These are phyloP conservation scores for Sylvicola cinctus DNA, from an alignment of 2,888 invertebrate genomes.

Conservation along the genomic window DNA sequence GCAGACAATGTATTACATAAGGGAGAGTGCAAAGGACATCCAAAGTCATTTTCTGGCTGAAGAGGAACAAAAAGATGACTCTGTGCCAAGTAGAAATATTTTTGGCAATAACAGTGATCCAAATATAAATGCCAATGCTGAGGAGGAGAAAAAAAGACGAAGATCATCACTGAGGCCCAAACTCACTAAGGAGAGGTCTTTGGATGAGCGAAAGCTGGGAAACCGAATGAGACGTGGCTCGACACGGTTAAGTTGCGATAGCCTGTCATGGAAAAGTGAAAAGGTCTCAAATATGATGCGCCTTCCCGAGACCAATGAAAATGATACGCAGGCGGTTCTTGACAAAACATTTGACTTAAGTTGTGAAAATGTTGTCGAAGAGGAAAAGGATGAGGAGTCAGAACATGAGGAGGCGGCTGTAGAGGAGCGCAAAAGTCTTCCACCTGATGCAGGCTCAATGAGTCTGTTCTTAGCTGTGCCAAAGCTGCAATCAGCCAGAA, in stretches of 20 bases:
- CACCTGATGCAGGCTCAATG: too few relatives aligned
- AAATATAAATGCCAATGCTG: conserved; percentile 5
- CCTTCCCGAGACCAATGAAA: background rate
- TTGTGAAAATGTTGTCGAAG: too few relatives aligned
- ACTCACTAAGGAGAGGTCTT: conserved; percentile 23
- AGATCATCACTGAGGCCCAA: conserved; percentile 20
- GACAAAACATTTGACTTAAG: too few relatives aligned
- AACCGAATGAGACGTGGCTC: conserved; percentile 31
- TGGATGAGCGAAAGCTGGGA: conserved; percentile 19
- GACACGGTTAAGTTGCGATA: conserved; percentile 26
- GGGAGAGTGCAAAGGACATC: conserved; percentile 12
- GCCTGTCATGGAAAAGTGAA: conserved; percentile 16
- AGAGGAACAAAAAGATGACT: background rate
- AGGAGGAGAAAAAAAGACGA: conserved; percentile 7
- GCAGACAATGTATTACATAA: conserved; percentile 23
- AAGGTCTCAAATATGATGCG: conserved; percentile 1
- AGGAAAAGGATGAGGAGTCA: too few relatives aligned
- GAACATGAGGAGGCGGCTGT: too few relatives aligned
- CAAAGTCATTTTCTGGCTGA: conserved; percentile 19
- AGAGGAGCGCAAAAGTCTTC: too few relatives aligned
- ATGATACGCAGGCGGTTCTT: background rate
- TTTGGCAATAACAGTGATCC: background rate
- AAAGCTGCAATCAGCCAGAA: conserved; percentile 22
- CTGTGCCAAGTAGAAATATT: conserved; percentile 6
- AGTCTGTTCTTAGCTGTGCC: conserved; percentile 20